Base-by-base conservation (phyloP, 2,888 invertebrate genomes). In the Chalcis sispes region DNA sequence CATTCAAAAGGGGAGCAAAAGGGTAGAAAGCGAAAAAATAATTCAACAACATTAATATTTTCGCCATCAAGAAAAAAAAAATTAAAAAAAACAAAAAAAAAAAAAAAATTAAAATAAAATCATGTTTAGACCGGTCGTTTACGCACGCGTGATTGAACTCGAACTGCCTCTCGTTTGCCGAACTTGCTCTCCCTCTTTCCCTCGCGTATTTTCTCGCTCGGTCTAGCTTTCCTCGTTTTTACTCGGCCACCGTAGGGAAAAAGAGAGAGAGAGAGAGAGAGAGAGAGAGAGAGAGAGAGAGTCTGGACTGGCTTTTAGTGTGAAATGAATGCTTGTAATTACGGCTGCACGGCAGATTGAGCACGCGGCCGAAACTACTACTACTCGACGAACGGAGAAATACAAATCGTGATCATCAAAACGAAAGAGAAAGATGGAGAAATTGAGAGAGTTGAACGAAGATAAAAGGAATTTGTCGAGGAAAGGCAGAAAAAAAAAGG, bases 291-390 rank as follows among this genome's bases (percentile, higher is more conserved):
- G 59, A 13, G n/a, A 25, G 46, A 72, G 67, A 18, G 64, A 48
- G 72, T 36, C 48, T 79, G 83, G 81, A 80, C 81, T 83, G 85
- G 87, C 86, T 87, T 87, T 87, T 86, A 87, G 87, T 86, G 87
- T 86, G 86, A 87, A 87, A 87, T 87, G 86, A 88, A 88, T 88
- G 87, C 87, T 86, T 87, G 87, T 88, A 88, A 88, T 87, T 87
- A 88, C 87, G 86, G 80, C 82, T 81, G 82, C 82, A 82, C 81
- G 71, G 66, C 64, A 69, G 72, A 72, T 10, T 64, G 76, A 71
- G 52, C 64, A 29, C 58, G 72, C 50, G 79, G 79, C 71, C 78
- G 78, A 71, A 77, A 77, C 74, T 78, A 78, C 80, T 79, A 75
- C 32, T 46, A 18, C 40, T 62, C 54, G 61, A 50, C 36, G 46